Percentiles rank a stretch among this genome's conserved stretches.
phyloP scores from a whole-genome alignment of 2,888 invertebrate species.

The Pristionchus mayeri region DNA sequence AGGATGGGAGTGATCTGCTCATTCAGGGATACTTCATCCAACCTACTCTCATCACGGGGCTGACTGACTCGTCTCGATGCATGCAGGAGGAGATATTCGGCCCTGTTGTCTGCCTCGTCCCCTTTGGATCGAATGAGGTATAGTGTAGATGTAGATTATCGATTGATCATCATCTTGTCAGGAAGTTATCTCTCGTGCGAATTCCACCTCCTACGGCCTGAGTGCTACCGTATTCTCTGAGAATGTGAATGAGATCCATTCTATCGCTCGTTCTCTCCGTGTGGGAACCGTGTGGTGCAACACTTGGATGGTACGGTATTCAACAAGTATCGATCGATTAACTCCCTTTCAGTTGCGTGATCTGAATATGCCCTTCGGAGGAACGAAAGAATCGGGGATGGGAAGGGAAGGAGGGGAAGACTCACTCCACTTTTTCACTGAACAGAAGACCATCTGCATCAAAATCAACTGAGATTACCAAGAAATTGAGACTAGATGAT shows the following conservation, averaged over 20 bases:
- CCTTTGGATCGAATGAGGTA: slow-evolving; percentile 68
- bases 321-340: not conserved
- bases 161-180: slow-evolving; percentile 46
- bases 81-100: slow-evolving; percentile 81
- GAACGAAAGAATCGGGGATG: slow-evolving; percentile 80
- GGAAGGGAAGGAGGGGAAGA: slow-evolving; percentile 80
- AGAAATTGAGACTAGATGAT: slow-evolving; percentile 21
- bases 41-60: slow-evolving; percentile 78
- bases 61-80: slow-evolving; percentile 77
- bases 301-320: slow-evolving; percentile 78
- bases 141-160: not conserved
- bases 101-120: slow-evolving; percentile 79
- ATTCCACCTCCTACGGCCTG: slow-evolving; percentile 79
- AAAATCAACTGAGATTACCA: slow-evolving; percentile 61
- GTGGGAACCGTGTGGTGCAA: slow-evolving; percentile 81
- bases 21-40: slow-evolving; percentile 79
- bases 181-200: slow-evolving; percentile 78
- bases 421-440: slow-evolving; percentile 80
- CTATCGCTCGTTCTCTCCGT: slow-evolving; percentile 78
- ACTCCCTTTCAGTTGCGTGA: slow-evolving; percentile 76
- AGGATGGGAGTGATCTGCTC: not conserved
- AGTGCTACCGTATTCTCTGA: slow-evolving; percentile 79
- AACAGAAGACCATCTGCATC: slow-evolving; percentile 80
- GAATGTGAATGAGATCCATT: slow-evolving; percentile 77
- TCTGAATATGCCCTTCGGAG: slow-evolving; percentile 81